Conservation (phyloP, 2,113 vertebrate genomes). For the Eclectus roratus region DNA sequence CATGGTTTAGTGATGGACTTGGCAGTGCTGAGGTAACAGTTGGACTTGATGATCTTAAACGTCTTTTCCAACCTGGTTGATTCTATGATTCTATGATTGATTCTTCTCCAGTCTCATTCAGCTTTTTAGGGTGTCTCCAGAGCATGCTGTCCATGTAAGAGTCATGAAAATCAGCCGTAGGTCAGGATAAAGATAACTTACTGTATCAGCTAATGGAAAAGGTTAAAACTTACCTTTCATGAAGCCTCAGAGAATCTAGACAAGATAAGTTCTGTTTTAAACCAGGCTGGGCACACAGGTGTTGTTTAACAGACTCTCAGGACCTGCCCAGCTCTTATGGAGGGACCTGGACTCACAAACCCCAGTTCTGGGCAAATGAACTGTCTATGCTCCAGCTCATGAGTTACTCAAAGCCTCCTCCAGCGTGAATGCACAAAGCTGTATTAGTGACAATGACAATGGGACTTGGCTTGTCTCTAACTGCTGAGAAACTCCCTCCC, state of each 20-base stretch:
- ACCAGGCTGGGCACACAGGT: background rate
- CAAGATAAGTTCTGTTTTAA: background rate
- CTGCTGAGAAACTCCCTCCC: background rate
- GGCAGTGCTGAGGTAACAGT: background rate
- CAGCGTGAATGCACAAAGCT: background rate
- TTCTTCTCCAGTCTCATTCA: background rate
- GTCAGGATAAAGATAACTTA: background rate
- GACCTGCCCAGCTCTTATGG: background rate
- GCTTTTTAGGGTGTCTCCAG: background rate
- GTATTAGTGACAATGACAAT: no score
- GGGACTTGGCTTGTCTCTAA: background rate
- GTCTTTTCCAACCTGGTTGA: background rate
- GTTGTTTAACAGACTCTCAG: background rate
- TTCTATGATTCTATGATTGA: background rate
- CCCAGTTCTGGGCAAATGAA: background rate
- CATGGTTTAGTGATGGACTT: background rate
- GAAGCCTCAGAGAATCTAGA: background rate
- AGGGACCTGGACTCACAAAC: background rate
- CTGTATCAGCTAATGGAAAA: background rate
- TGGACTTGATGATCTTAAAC: background rate
- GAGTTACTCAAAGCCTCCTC: background rate
- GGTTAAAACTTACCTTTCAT: background rate
- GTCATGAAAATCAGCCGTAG: background rate
- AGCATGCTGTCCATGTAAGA: no score
- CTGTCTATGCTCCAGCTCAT: background rate